Evolutionary conservation across 2,797 vertebrate genomes (phyloP).

Genomic region (Mus minutoides): DNA sequence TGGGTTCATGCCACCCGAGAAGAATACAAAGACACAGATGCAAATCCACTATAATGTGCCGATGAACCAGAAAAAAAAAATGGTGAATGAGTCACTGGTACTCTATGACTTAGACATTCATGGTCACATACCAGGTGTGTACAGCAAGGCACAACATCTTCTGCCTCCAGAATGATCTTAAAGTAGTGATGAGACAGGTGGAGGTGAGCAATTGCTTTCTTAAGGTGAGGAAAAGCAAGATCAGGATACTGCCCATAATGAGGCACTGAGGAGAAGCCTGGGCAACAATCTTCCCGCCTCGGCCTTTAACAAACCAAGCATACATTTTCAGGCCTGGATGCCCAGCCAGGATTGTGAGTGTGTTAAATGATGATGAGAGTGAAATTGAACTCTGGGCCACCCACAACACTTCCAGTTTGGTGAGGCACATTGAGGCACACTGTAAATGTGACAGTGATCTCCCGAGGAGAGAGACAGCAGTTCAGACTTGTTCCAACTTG

Average conservation of each 20-base stretch:
- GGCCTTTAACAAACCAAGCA: not conserved
- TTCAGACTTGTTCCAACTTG: slow-evolving; percentile 92
- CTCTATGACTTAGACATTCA: not conserved
- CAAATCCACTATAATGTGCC: not conserved
- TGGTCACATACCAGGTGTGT: not conserved
- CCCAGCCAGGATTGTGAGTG: not conserved
- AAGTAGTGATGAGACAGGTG: not conserved
- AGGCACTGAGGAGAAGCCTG: not conserved
- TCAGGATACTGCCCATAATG: not conserved
- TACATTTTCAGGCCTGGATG: not conserved
- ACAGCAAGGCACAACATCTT: not conserved
- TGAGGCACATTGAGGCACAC: slow-evolving; percentile 82
- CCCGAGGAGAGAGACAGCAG: slow-evolving; percentile 89
- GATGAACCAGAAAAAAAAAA: too few relatives aligned
- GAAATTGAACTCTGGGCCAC: not conserved
- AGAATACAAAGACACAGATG: not conserved
- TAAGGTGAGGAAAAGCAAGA: not conserved
- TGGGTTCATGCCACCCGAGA: not conserved
- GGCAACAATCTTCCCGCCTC: not conserved
- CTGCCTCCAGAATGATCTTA: not conserved
- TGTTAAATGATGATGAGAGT: not conserved
- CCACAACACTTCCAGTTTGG: not conserved
- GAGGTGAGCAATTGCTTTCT: not conserved
- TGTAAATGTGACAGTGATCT: slow-evolving; percentile 90
- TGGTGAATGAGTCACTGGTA: not conserved